Evolutionary conservation across 2,888 invertebrate species (phyloP).

Genomic region (Mantis religiosa): DNA sequence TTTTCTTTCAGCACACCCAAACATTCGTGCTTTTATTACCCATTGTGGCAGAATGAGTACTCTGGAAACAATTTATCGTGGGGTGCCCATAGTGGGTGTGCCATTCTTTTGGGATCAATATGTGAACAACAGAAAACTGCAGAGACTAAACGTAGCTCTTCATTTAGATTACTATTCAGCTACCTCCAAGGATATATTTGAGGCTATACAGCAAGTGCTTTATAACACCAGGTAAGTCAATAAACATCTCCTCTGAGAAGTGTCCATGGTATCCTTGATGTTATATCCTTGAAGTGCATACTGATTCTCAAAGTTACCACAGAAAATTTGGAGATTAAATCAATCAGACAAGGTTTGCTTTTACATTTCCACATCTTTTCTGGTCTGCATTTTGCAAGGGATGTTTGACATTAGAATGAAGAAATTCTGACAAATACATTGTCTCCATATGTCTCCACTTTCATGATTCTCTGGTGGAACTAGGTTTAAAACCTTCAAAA

Average conservation of each 20-base stretch:
- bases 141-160: constrained; percentile 39
- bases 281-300: too few species aligned
- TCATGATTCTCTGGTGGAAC: background rate
- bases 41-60: constrained; percentile 50
- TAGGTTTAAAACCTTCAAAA: background rate
- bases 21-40: constrained; percentile 47
- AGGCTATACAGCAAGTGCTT: background rate
- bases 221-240: background rate
- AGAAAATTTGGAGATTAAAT: too few species aligned
- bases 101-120: constrained; percentile 51
- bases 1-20: constrained; percentile 46
- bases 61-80: constrained; percentile 47
- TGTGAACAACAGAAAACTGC: constrained; percentile 38
- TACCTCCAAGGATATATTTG: constrained; percentile 28
- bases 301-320: too few species aligned
- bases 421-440: background rate
- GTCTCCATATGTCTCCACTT: background rate
- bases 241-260: background rate
- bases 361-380: too few species aligned
- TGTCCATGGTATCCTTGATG: too few species aligned
- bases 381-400: background rate
- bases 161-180: constrained; percentile 34
- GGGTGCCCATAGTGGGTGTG: constrained; percentile 49
- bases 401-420: background rate
- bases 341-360: too few species aligned